A percentile compares a stretch with the other conserved stretches of the same genome.
Conservation (phyloP, 1,140 invertebrate genomes). For the Drosophila mauritiana region DNA sequence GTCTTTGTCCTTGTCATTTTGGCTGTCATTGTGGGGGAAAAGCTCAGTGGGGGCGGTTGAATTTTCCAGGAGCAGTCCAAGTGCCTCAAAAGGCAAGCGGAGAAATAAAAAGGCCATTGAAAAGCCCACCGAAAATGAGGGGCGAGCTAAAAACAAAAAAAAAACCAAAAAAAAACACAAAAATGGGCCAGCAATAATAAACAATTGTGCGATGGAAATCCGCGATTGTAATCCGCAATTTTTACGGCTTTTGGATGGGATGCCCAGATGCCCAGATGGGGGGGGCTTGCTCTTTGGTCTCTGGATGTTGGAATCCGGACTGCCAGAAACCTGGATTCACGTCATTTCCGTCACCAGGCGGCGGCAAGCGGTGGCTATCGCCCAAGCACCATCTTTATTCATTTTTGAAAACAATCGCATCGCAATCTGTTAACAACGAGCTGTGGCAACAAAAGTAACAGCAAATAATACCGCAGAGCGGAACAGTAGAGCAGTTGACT, state of each 20-base stretch:
- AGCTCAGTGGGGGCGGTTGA: too few species aligned
- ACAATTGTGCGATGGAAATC: constrained; percentile 83
- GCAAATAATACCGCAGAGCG: constrained; percentile 62
- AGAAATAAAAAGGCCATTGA: constrained; percentile 17
- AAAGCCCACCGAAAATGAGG: background rate
- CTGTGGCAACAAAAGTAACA: constrained; percentile 49
- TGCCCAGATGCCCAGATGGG: background rate
- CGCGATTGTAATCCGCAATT: constrained; percentile 84
- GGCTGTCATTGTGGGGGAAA: constrained; percentile 37
- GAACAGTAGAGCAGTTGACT: constrained; percentile 47
- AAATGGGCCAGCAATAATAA: constrained; percentile 72
- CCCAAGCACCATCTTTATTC: constrained; percentile 70
- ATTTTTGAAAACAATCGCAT: constrained; percentile 71
- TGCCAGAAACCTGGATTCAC: constrained; percentile 7
- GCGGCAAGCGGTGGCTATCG: constrained; percentile 35
- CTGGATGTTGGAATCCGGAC: background rate
- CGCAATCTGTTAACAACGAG: constrained; percentile 65
- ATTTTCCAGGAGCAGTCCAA: background rate
- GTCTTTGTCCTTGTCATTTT: constrained; percentile 43
- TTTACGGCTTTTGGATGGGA: constrained; percentile 80
- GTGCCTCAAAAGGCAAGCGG: constrained; percentile 35
- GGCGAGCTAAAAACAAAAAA: background rate
- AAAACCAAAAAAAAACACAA: background rate
- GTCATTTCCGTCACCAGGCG: constrained; percentile 63
- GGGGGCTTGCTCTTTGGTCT: background rate